Base-by-base conservation (phyloP, 1,140 invertebrate species). In the Bombus consobrinus region DNA sequence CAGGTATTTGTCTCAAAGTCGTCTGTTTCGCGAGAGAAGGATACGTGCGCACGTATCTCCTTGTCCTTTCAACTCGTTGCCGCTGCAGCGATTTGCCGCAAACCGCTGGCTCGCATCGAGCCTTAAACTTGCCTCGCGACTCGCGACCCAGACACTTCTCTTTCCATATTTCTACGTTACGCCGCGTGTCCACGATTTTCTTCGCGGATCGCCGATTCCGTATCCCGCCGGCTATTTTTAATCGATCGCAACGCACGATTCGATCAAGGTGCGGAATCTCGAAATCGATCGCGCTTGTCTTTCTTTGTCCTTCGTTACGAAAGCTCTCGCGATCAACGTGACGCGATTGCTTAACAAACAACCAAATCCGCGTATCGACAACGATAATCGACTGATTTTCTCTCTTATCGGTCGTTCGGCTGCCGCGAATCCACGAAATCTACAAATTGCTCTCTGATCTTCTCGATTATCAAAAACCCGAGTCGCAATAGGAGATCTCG, bases 401-500 rank as follows among this genome's bases (percentile, higher is more conserved):
- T 53, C 47, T 22, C 32, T n/a, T 72, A 41, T 72, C 37, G 64
- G 15, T 68, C 32, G 6, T 53, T 53, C 18, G 47, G 47, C 0
- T 18, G 47, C 0, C 18, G 6, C n/a, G 4, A 66, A 66, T 66
- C 15, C n/a, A 32, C 62, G n/a, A 69, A 69, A 39, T 32, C 9
- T 37, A 37, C 32, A n/a, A 34, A 34, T 13, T 28, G 41, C 2
- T 74, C 43, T 53, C 15, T 12, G 28, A n/a, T n/a, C 10, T 5
- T n/a, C 59, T 10, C 3, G 10, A 13, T 62, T n/a, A n/a, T n/a
- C 59, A 4, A 62, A 62, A 62, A n/a, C 4, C 28, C 13, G 12
- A 53, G 15, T 47, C 77, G 69, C 75, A 25, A 64, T 66, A 73
- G 64, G 83, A 77, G 47, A 81, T 77, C 64, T 32, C 83, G 80